phyloP scores from a whole-genome alignment of 1,140 invertebrate genomes.

The Drosophila setifemur region DNA sequence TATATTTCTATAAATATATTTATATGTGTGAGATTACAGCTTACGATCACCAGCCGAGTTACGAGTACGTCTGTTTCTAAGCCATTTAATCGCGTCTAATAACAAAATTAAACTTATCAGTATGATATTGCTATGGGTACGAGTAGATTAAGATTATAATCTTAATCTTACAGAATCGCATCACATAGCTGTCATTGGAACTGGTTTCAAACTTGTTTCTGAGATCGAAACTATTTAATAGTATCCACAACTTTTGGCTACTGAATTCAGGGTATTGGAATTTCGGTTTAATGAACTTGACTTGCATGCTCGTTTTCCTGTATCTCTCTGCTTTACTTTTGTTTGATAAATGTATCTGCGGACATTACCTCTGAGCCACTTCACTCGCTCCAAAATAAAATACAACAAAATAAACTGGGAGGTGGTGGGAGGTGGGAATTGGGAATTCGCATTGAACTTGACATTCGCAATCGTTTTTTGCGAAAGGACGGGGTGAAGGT shows the following conservation, averaged over 20 bases:
- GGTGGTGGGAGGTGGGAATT: constrained; percentile 23
- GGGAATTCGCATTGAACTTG: constrained; percentile 72
- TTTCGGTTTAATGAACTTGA: too few relatives aligned
- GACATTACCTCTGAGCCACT: not conserved
- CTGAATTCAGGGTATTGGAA: not conserved
- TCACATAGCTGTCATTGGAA: too few relatives aligned
- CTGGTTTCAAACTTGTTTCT: not conserved
- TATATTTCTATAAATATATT: not conserved
- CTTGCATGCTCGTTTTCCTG: too few relatives aligned
- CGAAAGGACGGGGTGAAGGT: constrained; percentile 68
- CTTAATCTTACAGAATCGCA: not conserved
- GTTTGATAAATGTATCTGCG: too few relatives aligned
- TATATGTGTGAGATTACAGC: not conserved
- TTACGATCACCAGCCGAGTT: not conserved
- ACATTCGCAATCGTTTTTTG: constrained; percentile 72
- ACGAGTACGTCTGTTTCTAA: not conserved
- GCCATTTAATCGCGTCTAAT: not conserved
- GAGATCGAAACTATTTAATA: not conserved
- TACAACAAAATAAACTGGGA: not conserved
- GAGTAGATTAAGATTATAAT: not conserved
- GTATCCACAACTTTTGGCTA: not conserved
- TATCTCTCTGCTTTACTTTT: too few relatives aligned
- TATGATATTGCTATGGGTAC: not conserved
- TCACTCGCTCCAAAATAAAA: constrained; percentile 6
- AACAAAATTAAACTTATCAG: not conserved